Base-by-base conservation (phyloP, 2,113 vertebrate genomes). In the Patagioenas fasciata region DNA sequence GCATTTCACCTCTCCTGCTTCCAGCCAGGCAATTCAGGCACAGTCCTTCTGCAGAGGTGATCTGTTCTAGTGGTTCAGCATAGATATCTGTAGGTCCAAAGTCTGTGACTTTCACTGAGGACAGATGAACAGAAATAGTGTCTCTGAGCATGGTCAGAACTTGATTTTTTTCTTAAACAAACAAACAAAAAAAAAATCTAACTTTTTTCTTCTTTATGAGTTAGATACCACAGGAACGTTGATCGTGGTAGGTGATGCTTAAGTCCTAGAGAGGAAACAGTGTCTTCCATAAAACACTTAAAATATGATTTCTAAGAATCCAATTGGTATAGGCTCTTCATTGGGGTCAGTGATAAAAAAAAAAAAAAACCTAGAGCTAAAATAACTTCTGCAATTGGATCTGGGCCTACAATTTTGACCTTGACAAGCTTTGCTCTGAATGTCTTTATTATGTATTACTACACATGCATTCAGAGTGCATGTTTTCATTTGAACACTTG, bases 401-500 rank as follows among this genome's bases (percentile, higher is more conserved):
- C 2, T 0, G 1, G 84, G 74, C 75, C 72, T 77, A 25, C 21
- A 60, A 1, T 90, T 79, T 66, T 81, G 48, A 70, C 78, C 66
- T 42, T 64, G 77, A 60, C 67, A 88, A 89, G 14, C 48, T 79
- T 78, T 78, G 20, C 34, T 89, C 53, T 81, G 34, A 67, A 66
- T 86, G 84, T 70, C 58, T 93, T 44, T 58, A 29, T 71, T 70
- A 24, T 47, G 2, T 80, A 32, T 78, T 86, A 29, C 23, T 90
- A 25, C 20, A 67, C 12, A 13, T 60, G 48, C 21, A 51, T 89
- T 89, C 53, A 91, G 80, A 89, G 71, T 67, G 26, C 32, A 26
- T 81, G 77, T 89, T 95, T 95, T 83, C 61, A 48, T 89, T 91
- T 78, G 75, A 84, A 56, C 89, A 61, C 65, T 93, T 81, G 84